These are phyloP conservation scores for Deroplatys truncata DNA, from an alignment of 2,888 invertebrate species.

Conservation along the genomic window DNA sequence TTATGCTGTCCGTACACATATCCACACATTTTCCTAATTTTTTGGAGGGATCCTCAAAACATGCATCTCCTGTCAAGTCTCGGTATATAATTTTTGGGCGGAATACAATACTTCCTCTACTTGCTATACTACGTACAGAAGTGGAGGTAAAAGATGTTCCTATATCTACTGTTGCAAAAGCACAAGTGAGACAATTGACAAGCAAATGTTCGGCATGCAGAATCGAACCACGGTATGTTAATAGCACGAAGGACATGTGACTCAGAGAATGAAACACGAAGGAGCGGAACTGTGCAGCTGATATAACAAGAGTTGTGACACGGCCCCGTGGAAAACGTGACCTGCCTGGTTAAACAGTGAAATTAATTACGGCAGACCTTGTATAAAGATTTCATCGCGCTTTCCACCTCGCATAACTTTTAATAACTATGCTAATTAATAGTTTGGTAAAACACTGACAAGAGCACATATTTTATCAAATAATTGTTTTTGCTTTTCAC, in stretches of 20 bases:
- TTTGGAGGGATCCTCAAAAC: too few relatives aligned
- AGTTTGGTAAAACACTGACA: not conserved
- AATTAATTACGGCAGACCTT: not conserved
- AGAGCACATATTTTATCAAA: not conserved
- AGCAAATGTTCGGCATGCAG: too few relatives aligned
- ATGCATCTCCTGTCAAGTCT: too few relatives aligned
- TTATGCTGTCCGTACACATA: too few relatives aligned
- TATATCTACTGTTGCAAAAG: too few relatives aligned
- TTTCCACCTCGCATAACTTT: not conserved
- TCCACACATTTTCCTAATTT: too few relatives aligned
- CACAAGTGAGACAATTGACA: too few relatives aligned
- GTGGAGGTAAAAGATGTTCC: too few relatives aligned
- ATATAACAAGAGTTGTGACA: not conserved
- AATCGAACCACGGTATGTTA: not conserved
- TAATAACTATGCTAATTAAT: not conserved
- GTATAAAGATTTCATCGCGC: not conserved
- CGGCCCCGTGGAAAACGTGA: not conserved
- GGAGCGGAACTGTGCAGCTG: not conserved
- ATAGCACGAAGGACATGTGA: not conserved
- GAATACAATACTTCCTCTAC: too few relatives aligned
- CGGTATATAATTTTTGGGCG: too few relatives aligned
- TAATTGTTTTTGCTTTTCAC: not conserved
- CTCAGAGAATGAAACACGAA: not conserved
- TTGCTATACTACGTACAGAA: too few relatives aligned
- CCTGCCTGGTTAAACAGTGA: not conserved